Evolutionary conservation across 37 sponge, comb jelly and placozoan species (phyloP).

Genomic region (Oscarella lobularis): DNA sequence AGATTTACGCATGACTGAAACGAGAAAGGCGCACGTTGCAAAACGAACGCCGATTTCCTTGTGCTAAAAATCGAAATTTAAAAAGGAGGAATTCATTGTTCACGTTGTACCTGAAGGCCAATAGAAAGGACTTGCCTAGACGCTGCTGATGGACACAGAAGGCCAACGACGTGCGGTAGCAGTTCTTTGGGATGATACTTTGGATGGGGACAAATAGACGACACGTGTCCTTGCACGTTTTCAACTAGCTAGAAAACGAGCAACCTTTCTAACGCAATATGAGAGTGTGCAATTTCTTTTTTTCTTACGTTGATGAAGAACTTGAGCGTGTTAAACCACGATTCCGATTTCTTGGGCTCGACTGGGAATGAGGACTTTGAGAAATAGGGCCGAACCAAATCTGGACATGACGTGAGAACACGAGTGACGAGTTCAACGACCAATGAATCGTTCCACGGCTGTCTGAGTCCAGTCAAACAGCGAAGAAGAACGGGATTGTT

Average conservation of each 20-base stretch:
- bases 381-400: not conserved
- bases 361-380: not conserved
- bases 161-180: not conserved
- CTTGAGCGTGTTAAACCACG: not conserved
- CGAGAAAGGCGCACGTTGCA: not conserved
- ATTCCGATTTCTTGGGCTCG: not conserved
- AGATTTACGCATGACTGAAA: not conserved
- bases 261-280: too few relatives aligned
- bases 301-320: not conserved
- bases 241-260: too few relatives aligned
- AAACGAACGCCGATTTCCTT: not conserved
- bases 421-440: not conserved
- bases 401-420: not conserved
- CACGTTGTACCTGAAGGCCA: not conserved
- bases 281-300: not conserved
- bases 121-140: not conserved
- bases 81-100: too few relatives aligned
- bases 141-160: not conserved
- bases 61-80: not conserved
- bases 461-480: not conserved
- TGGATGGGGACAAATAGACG: too few relatives aligned
- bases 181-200: not conserved
- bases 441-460: not conserved
- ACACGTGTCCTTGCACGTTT: too few relatives aligned
- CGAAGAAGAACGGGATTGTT: conserved; percentile 2